These are phyloP conservation scores for Coelinius sp. DNA, from an alignment of 2,888 invertebrate species.

Conservation along the genomic window DNA sequence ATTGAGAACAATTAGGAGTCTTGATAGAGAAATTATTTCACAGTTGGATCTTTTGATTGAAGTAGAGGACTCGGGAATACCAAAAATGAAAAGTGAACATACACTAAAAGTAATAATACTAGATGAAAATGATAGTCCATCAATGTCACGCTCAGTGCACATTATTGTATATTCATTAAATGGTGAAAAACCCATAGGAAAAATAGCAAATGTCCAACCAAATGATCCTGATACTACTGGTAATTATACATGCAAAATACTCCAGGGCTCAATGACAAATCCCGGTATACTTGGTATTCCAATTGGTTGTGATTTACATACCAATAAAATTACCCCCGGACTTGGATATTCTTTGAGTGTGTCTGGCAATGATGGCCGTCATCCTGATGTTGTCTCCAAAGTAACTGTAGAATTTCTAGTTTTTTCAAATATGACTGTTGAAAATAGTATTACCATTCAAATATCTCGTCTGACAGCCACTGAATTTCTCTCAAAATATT, in stretches of 20 bases:
- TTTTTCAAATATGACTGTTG: conserved; percentile 86
- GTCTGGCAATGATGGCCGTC: conserved; percentile 91
- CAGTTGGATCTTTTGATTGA: conserved; percentile 82
- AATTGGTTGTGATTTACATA: conserved; percentile 84
- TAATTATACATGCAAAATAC: conserved; percentile 87
- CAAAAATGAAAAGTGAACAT: conserved; percentile 86
- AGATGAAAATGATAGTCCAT: conserved; percentile 94
- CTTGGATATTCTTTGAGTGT: conserved; percentile 85
- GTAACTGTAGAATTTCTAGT: conserved; percentile 86
- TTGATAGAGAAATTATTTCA: conserved; percentile 87
- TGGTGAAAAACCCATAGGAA: conserved; percentile 82
- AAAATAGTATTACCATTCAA: conserved; percentile 85
- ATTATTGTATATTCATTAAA: conserved; percentile 85
- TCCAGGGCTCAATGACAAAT: conserved; percentile 77
- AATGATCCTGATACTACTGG: conserved; percentile 93
- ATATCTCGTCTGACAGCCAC: conserved; percentile 82
- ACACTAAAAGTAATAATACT: conserved; percentile 82
- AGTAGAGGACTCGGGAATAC: conserved; percentile 90
- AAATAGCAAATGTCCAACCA: conserved; percentile 92
- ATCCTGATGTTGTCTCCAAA: conserved; percentile 88
- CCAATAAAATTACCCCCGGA: conserved; percentile 80
- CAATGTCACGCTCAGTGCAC: conserved; percentile 85
- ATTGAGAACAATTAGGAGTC: conserved; percentile 82
- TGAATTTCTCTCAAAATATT: conserved; percentile 83
- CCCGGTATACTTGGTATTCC: conserved; percentile 79